These are phyloP conservation scores for Tenthredo mesomela DNA, from an alignment of 2,888 invertebrate species.

Conservation along the genomic window DNA sequence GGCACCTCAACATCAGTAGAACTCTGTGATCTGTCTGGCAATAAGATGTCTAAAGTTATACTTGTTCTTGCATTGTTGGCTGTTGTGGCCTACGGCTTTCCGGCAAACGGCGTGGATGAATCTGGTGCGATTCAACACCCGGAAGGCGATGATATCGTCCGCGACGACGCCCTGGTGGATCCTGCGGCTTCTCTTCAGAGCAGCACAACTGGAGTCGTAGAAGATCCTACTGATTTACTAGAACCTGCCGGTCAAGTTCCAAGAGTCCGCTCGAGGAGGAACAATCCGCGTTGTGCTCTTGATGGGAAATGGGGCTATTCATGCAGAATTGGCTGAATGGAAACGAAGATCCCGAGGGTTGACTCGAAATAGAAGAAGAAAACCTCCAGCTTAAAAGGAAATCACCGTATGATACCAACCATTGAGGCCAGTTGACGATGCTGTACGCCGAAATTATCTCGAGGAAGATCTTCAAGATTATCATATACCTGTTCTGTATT, in stretches of 20 bases:
- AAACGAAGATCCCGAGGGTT: too few relatives aligned
- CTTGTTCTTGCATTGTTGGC: not conserved
- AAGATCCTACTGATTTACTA: not conserved
- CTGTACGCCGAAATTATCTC: too few relatives aligned
- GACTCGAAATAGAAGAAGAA: too few relatives aligned
- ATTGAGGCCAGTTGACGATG: not conserved
- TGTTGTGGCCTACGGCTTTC: not conserved
- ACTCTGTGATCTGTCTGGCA: not conserved
- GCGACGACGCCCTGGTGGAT: not conserved
- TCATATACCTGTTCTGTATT: too few relatives aligned
- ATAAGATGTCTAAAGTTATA: not conserved
- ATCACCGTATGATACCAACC: not conserved
- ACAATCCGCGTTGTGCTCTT: too few relatives aligned
- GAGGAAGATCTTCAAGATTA: too few relatives aligned
- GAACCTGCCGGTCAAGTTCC: not conserved
- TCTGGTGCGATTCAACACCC: not conserved
- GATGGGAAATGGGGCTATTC: not conserved
- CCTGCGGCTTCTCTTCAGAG: not conserved
- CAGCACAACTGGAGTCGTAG: not conserved
- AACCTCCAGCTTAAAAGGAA: not conserved
- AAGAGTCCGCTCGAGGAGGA: not conserved
- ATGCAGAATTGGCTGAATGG: not conserved
- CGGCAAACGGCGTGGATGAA: not conserved
- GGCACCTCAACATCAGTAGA: not conserved
- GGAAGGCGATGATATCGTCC: not conserved